Evolutionary conservation across 1,140 invertebrate genomes (phyloP).

Genomic region (Tribolium castaneum): DNA sequence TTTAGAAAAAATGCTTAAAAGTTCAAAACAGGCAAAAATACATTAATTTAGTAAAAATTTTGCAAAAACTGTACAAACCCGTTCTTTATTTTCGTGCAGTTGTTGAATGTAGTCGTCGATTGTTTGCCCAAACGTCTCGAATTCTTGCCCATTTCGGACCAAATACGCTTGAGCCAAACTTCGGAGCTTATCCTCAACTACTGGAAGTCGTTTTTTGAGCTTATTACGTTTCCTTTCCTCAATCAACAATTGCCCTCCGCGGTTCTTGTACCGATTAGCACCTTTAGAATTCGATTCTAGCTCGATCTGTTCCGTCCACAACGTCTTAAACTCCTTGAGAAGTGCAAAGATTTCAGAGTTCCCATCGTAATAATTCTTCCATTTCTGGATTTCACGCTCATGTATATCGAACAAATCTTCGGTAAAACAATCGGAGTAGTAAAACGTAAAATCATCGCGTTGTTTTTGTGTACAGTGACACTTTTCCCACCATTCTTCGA

Average conservation of each 20-base stretch:
- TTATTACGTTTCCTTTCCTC: slow-evolving; percentile 87
- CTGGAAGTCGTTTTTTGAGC: slow-evolving; percentile 66
- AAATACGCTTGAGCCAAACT: slow-evolving; percentile 70
- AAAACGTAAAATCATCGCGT: slow-evolving; percentile 72
- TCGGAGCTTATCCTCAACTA: slow-evolving; percentile 73
- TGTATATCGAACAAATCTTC: slow-evolving; percentile 80
- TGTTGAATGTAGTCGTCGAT: slow-evolving; percentile 49
- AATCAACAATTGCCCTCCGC: slow-evolving; percentile 82
- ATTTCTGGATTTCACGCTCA: slow-evolving; percentile 77
- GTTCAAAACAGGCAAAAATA: no score
- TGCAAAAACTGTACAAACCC: slow-evolving; percentile 43
- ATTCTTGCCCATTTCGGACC: slow-evolving; percentile 64
- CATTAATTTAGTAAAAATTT: no score
- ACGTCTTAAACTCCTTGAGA: slow-evolving; percentile 70
- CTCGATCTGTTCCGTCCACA: slow-evolving; percentile 77
- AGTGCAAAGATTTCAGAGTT: slow-evolving; percentile 73
- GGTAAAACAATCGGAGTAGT: slow-evolving; percentile 72
- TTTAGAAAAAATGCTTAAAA: no score
- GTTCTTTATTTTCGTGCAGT: slow-evolving; percentile 48
- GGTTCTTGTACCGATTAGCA: slow-evolving; percentile 84
- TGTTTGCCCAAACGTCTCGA: slow-evolving; percentile 70
- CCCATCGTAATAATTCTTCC: slow-evolving; percentile 74
- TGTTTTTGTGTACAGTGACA: slow-evolving; percentile 74
- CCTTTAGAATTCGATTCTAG: slow-evolving; percentile 78
- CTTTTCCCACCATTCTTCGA: slow-evolving; percentile 77